These are phyloP conservation scores for Anticlea derivata DNA, from an alignment of 2,888 invertebrate genomes.

Conservation along the genomic window DNA sequence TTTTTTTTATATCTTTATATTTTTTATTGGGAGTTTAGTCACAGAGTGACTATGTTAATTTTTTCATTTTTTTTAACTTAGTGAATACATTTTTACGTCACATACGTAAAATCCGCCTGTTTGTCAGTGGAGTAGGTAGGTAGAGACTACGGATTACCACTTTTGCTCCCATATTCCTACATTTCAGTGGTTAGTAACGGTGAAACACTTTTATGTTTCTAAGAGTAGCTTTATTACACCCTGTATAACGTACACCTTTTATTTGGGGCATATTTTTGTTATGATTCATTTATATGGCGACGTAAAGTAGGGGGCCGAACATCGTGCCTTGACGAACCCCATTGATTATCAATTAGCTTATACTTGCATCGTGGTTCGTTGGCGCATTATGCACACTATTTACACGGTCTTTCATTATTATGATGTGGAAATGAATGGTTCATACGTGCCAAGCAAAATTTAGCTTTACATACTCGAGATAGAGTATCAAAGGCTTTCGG, in stretches of 20 bases:
- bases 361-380: conserved; percentile 74
- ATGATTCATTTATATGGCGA: conserved; percentile 74
- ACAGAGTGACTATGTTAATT: no score
- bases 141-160: no score
- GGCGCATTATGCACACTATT: conserved; percentile 79
- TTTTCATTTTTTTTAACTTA: no score
- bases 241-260: conserved; percentile 38
- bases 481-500: conserved; percentile 47
- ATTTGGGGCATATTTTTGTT: conserved; percentile 59
- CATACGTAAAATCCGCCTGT: no score
- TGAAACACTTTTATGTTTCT: no score
- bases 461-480: conserved; percentile 45
- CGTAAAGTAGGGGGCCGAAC: conserved; percentile 32
- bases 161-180: no score
- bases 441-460: conserved; percentile 39
- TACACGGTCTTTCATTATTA: conserved; percentile 71
- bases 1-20: no score
- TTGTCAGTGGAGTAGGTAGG: no score
- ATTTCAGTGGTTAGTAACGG: no score
- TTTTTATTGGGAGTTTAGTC: no score
- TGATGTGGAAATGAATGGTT: conserved; percentile 58
- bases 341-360: conserved; percentile 83
- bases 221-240: conserved; percentile 33
- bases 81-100: no score
- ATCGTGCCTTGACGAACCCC: conserved; percentile 60